Evolutionary conservation across 2,797 vertebrate species (phyloP), one percentile per base, ranked within the genome.

Genomic region (Molossus alvarezi): DNA sequence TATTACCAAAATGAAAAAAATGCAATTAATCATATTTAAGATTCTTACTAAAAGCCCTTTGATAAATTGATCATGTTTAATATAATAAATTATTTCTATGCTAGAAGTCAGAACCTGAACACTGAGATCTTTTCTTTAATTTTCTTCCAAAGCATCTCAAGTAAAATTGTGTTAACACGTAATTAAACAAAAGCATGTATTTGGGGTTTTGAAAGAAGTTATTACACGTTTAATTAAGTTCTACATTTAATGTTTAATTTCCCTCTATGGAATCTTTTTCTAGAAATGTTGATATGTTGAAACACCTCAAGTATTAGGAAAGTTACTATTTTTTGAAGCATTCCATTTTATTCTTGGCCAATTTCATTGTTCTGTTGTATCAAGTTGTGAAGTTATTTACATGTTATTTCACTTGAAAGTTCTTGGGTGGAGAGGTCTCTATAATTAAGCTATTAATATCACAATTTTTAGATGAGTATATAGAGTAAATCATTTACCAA

Each of bases 91-190:
- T 86, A 41, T 45, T 95, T 90, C 12, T 29, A 13, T 69, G 9
- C 60, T 21, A 88, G 17, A 65, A 57, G 10, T 58, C 20, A 81
- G 29, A 84, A 72, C 14, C 23, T 88, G 10, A 77, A 79, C 11
- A 60, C 69, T n/a, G 4, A 91, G 8, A 62, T 48, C 12, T 51
- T 82, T 27, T 79, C 15, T 86, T 75, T 3, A 77, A 23, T 86
- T 88, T 69, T 17, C 1, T 15, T 18, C 11, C 9, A 7, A 33
- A 62, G 73, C 23, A 73, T 65, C 83, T 92, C 2, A 67, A 33
- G 11, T 60, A 69, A 80, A 95, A 97, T 41, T 89, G 21, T 90
- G 2, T 62, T 71, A 53, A 91, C 45, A 84, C 53, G 69, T 20
- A 83, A 67, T 6, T 94, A 60, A 93, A 72, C 20, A 41, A 75